Evolutionary conservation across 1,140 invertebrate genomes (phyloP), one percentile per base, ranked within the genome.

Genomic region (Pogonognathellus flavescens): DNA sequence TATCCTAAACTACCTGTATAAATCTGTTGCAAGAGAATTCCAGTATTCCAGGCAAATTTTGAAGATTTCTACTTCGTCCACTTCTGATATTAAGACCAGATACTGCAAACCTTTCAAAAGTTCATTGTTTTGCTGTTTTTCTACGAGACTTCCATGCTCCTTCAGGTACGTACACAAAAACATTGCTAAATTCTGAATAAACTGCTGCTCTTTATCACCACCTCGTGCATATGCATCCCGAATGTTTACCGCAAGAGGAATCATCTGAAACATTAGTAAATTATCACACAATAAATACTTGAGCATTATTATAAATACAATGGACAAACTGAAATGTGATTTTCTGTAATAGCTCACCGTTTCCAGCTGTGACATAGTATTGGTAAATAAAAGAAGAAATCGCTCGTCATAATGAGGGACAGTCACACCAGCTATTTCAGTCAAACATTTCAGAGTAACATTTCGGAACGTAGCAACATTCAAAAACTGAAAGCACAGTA

Each of bases 31-130:
- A 22, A 99, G 92, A 84, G 94, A 94, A 92, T 98, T 99, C 99
- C 99, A 99, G 91, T 99, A 99, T 90, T 99, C 99, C 22, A 99
- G 91, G 91, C 98, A 99, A 87, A 99, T 99, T 93, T 99, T 99
- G 90, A 99, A 99, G 84, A 99, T 98, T 93, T 99, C 99, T 0
- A 98, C 97, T 90, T 99, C 99, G 87, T 99, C 98, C 3, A 99
- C 98, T 92, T 99, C 97, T 20, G 98, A 99, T 89, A 99, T 99
- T 84, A 98, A 92, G 18, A 99, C 95, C 86, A 99, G 93, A 91
- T 99, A 99, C 88, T 97, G 94, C 49, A 99, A 92, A 4, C 97
- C 96, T 93, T 95, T 95, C 86, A 95, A 92, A 57, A 97, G 90
- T 62, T 93, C 93, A 76, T 94, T 94, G 57, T 94, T 91, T 82